These are phyloP conservation scores for Numida meleagris DNA, from an alignment of 2,113 vertebrate genomes.

Conservation along the genomic window DNA sequence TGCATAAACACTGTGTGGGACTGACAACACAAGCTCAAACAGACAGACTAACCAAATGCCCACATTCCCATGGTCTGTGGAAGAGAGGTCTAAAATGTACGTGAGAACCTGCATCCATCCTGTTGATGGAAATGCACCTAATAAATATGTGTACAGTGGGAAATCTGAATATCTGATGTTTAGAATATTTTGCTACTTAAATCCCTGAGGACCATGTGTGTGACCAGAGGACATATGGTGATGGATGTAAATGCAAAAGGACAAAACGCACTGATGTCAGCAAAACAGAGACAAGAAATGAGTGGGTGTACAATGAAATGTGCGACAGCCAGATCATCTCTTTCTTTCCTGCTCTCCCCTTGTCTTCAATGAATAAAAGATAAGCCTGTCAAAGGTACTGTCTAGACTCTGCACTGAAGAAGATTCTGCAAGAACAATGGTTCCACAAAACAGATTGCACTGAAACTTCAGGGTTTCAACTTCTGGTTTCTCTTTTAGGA, in stretches of 20 bases:
- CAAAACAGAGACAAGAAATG: neutral
- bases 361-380: slow-evolving; percentile 27
- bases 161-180: neutral
- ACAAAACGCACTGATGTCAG: slow-evolving; percentile 28
- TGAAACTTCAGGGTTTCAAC: neutral
- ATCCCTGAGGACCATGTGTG: neutral
- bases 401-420: slow-evolving; percentile 27
- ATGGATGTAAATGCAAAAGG: slow-evolving; percentile 18
- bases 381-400: neutral
- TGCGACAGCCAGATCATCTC: neutral
- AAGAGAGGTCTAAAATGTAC: neutral
- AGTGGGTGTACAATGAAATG: slow-evolving; percentile 19
- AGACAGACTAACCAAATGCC: neutral
- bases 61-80: neutral
- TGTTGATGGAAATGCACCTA: neutral
- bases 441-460: neutral
- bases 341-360: neutral
- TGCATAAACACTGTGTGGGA: neutral
- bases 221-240: slow-evolving; percentile 11
- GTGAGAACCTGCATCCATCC: neutral
- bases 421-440: slow-evolving; percentile 8
- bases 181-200: neutral
- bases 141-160: neutral
- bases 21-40: neutral
- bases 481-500: neutral